Percentiles rank a stretch among this genome's conserved stretches.
Evolutionary conservation across 2,797 vertebrate genomes (phyloP).

Genomic region (Eulemur albifrons): DNA sequence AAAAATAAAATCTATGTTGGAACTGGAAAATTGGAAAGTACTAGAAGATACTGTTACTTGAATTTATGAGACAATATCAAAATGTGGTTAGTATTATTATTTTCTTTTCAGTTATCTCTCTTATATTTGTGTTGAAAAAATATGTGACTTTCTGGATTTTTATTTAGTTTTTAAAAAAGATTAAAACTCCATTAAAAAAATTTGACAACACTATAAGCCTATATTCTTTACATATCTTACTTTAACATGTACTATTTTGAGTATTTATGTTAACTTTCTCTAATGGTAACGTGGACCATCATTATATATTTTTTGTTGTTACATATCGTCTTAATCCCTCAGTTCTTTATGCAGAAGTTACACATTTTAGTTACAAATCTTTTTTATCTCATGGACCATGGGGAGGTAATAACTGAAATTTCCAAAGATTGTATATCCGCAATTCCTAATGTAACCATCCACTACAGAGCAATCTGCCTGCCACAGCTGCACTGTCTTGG

Average conservation of each 20-base stretch:
- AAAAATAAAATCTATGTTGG: conserved; percentile 27
- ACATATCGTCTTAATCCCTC: neutral
- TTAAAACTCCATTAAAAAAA: neutral
- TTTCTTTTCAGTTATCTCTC: neutral
- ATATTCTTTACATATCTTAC: fast-evolving
- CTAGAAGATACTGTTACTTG: neutral
- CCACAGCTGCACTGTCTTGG: neutral
- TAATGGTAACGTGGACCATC: neutral
- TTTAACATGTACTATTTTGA: neutral
- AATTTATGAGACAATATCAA: neutral
- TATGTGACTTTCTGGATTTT: neutral
- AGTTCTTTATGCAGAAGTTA: neutral
- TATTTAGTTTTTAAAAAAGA: conserved; percentile 16
- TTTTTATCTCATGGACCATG: neutral
- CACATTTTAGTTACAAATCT: neutral
- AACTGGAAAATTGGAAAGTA: neutral
- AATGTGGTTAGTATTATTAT: neutral
- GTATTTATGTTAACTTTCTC: neutral
- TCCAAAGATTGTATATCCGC: neutral
- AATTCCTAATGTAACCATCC: neutral
- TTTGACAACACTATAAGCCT: neutral
- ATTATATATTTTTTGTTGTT: neutral
- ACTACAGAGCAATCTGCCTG: fast-evolving
- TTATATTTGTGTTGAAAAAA: neutral
- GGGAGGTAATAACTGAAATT: neutral